Base-by-base conservation (phyloP, 53 echinoderm and acorn worm genomes). In the Pentamera pediparva region DNA sequence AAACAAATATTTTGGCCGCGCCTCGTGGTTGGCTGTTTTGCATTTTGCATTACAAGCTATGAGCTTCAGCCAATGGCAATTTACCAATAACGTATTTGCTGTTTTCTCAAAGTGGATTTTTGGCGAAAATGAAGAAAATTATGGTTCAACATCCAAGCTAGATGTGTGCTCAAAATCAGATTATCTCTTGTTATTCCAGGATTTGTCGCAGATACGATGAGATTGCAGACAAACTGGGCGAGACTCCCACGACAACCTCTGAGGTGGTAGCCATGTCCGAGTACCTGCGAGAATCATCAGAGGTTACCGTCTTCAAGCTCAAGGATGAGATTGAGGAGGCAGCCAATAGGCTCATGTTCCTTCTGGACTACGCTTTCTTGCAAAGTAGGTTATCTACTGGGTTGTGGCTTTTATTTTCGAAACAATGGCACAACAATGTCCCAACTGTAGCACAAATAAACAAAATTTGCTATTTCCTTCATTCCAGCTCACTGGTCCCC, bases 301-400 rank as follows among this genome's bases (percentile, higher is more conserved):
- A 98, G 59, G 98, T 98, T 61, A 88, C 90, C 3, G 98, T 98
- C 71, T 84, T 78, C 80, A 98, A 98, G 70, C 83, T 98, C 50
- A 92, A 92, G 70, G 88, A 92, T 78, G 98, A 98, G 53, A 92
- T 98, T 33, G 91, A 98, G 18, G 98, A 98, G 37, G 98, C 98
- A 24, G 91, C 98, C 11, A 92, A 78, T 54, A 65, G 98, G 3
- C 83, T 98, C 60, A 91, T 88, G 91, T 98, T 98, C 61, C 84
- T 98, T 10, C 65, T 98, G 21, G 98, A 98, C 79, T 92, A 98
- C 76, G 91, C 98, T n/a, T 88, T 87, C 65, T 69, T 98, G 61
- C 91, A 85, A 61, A 92, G 98, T 98, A 89, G 89, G 91, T 57
- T 18, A 41, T 8, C 8, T 15, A 41, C 8, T 10, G 8, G 9